These are phyloP conservation scores for Operophtera brumata DNA, from an alignment of 2,888 invertebrate genomes.

Conservation along the genomic window DNA sequence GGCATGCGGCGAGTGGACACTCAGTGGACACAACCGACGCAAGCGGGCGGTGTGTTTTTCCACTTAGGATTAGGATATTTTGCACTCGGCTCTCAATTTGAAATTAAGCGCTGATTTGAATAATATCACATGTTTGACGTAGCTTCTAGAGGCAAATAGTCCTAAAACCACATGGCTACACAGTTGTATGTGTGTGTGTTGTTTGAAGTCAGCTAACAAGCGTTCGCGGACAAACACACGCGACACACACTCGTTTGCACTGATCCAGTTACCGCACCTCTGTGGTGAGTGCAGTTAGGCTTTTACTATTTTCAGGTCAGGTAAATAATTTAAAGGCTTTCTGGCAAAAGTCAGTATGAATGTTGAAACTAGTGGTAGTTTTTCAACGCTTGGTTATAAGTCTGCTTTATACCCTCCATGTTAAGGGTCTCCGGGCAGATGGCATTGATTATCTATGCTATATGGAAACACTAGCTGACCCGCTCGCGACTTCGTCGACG, in stretches of 20 bases:
- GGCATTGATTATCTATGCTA: too few relatives aligned
- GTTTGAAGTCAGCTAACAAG: conserved; percentile 9
- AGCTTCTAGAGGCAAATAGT: too few relatives aligned
- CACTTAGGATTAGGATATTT: conserved; percentile 11
- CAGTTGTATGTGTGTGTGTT: background rate
- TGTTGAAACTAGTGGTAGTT: too few relatives aligned
- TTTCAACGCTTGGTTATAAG: too few relatives aligned
- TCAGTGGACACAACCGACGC: background rate
- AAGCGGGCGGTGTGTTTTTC: conserved; percentile 4
- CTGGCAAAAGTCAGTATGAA: too few relatives aligned
- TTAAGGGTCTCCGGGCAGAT: too few relatives aligned
- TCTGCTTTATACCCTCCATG: too few relatives aligned
- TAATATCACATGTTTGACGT: too few relatives aligned
- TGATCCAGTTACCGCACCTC: conserved; percentile 5
- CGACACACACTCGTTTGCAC: conserved; percentile 11
- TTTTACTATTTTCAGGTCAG: background rate
- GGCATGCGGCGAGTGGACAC: conserved; percentile 3
- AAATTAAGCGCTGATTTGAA: too few relatives aligned
- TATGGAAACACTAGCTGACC: too few relatives aligned
- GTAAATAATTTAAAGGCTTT: background rate
- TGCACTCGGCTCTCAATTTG: background rate
- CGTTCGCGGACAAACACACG: conserved; percentile 3
- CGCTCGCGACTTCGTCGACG: too few relatives aligned
- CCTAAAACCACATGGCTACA: too few relatives aligned
- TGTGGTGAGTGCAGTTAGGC: background rate